Percentiles rank a stretch among this genome's conserved stretches.
phyloP scores from a whole-genome alignment of 1,140 invertebrate genomes.

The Ceratina japonica region DNA sequence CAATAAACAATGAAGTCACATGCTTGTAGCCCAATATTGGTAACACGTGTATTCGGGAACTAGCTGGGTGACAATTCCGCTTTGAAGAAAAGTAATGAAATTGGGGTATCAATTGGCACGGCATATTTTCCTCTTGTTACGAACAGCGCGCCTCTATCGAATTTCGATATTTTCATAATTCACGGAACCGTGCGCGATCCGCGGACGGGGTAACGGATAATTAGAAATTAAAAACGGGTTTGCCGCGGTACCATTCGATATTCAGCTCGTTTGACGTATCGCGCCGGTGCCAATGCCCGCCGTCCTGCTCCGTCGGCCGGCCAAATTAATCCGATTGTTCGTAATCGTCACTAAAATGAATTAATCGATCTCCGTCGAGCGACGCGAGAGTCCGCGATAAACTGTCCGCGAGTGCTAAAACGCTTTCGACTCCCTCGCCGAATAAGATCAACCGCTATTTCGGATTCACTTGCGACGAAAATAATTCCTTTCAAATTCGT shows the following conservation, averaged over 20 bases:
- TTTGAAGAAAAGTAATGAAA: background rate
- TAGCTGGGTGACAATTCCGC: background rate
- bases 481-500: background rate
- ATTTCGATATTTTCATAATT: conserved; percentile 27
- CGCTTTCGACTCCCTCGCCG: background rate
- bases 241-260: background rate
- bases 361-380: conserved; percentile 38
- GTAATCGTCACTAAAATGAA: conserved; percentile 34
- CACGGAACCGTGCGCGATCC: background rate
- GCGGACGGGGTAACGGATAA: background rate
- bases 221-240: conserved; percentile 21
- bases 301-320: conserved; percentile 17
- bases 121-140: background rate
- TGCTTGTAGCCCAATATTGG: too few relatives aligned
- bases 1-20: too few relatives aligned
- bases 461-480: background rate
- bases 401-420: background rate
- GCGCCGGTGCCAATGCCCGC: background rate
- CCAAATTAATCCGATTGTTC: conserved; percentile 46
- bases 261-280: conserved; percentile 8
- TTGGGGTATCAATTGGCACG: background rate
- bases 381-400: background rate
- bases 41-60: too few relatives aligned
- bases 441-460: background rate
- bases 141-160: background rate